phyloP scores from a whole-genome alignment of 2,113 vertebrate genomes.

The Sturnira hondurensis region DNA sequence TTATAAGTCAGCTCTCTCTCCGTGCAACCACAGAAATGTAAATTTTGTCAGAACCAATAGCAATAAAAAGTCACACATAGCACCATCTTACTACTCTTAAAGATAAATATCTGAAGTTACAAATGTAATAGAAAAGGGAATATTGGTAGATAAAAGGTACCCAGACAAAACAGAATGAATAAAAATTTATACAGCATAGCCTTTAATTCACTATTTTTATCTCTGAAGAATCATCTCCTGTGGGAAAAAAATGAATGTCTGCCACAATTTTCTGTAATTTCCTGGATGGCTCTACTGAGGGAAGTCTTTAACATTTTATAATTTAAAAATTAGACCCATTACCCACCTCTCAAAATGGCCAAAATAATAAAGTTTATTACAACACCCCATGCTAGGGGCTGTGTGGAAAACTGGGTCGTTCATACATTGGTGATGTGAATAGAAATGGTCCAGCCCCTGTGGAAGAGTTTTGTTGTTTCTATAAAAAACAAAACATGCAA shows the following conservation, averaged over 20 bases:
- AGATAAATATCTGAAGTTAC: conserved; percentile 3
- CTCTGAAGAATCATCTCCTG: not conserved
- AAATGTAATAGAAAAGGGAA: not conserved
- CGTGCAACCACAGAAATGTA: not conserved
- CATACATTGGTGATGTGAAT: not conserved
- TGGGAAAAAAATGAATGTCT: not conserved
- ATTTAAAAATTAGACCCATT: not conserved
- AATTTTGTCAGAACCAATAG: not conserved
- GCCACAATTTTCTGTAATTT: not conserved
- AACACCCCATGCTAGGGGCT: not conserved
- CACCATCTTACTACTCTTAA: not conserved
- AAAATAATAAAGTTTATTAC: not conserved
- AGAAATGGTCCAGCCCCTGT: not conserved
- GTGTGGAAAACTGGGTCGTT: not conserved
- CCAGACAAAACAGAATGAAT: not conserved
- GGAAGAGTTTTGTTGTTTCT: not conserved
- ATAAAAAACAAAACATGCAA: not conserved
- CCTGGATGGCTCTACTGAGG: not conserved
- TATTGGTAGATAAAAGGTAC: not conserved
- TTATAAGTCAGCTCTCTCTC: not conserved
- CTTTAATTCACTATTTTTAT: not conserved
- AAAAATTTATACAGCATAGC: not conserved
- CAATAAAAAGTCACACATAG: conserved; percentile 19
- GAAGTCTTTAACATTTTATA: not conserved
- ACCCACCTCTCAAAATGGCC: not conserved